Conservation (phyloP, 2,888 invertebrate genomes). For the Allacma fusca region DNA sequence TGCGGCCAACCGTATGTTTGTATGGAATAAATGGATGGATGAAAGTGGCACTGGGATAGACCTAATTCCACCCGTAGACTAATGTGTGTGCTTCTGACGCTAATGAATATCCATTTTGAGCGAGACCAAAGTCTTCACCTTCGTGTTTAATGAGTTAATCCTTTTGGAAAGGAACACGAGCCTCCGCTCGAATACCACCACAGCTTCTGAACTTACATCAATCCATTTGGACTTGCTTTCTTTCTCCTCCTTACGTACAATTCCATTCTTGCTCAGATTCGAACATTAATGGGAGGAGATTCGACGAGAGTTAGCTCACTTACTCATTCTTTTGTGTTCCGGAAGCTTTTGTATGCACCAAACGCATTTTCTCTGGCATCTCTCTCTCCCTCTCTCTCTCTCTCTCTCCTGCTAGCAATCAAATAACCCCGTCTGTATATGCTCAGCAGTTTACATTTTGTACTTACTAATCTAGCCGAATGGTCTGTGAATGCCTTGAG, state of each 20-base stretch:
- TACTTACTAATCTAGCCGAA: slow-evolving; percentile 10
- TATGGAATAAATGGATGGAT: slow-evolving; percentile 31
- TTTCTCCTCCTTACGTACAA: slow-evolving; percentile 17
- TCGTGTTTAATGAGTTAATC: slow-evolving; percentile 43
- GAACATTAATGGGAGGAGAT: slow-evolving; percentile 31
- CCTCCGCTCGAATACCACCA: slow-evolving; percentile 23
- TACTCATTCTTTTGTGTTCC: slow-evolving; percentile 17
- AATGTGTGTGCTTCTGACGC: slow-evolving; percentile 44
- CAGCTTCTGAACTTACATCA: slow-evolving; percentile 37
- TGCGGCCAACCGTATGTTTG: slow-evolving; percentile 26
- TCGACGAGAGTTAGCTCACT: slow-evolving; percentile 8
- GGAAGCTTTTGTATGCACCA: not conserved
- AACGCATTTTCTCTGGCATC: not conserved
- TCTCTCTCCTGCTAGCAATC: slow-evolving; percentile 11
- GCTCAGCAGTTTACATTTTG: slow-evolving; percentile 2
- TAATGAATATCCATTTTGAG: slow-evolving; percentile 45
- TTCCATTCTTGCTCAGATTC: slow-evolving; percentile 21
- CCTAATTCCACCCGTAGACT: slow-evolving; percentile 40
- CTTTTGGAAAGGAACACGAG: slow-evolving; percentile 38
- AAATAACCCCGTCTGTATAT: not conserved
- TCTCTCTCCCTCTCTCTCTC: not conserved
- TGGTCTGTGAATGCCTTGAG: not conserved
- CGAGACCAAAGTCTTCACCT: slow-evolving; percentile 45
- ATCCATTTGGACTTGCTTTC: slow-evolving; percentile 27
- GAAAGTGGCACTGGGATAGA: slow-evolving; percentile 37